Conservation (phyloP, 1,140 invertebrate genomes). For the Orchesella cincta region DNA sequence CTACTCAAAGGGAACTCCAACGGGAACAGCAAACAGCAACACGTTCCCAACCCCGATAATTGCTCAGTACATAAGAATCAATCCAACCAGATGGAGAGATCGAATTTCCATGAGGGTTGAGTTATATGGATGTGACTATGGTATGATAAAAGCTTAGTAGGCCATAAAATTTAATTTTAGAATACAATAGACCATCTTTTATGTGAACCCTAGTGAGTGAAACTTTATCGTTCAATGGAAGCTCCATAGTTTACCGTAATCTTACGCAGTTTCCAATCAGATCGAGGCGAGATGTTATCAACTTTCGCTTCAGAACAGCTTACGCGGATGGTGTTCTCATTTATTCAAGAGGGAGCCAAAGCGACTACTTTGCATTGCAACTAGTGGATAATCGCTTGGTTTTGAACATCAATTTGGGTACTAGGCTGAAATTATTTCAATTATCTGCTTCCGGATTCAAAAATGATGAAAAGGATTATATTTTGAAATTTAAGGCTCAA, state of each 20-base stretch:
- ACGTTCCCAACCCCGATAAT: constrained; percentile 94
- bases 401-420: constrained; percentile 85
- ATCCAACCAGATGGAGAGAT: constrained; percentile 92
- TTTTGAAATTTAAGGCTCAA: constrained; percentile 67
- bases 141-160: no score
- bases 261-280: constrained; percentile 74
- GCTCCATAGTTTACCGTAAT: constrained; percentile 73
- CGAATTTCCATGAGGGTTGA: constrained; percentile 92
- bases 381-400: constrained; percentile 85
- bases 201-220: constrained; percentile 79
- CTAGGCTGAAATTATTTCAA: neutral
- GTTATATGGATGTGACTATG: constrained; percentile 91
- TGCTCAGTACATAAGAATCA: constrained; percentile 91
- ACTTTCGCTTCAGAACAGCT: constrained; percentile 91
- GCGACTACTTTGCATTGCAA: constrained; percentile 90
- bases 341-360: constrained; percentile 90
- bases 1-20: constrained; percentile 92
- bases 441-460: neutral
- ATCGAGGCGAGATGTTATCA: constrained; percentile 77
- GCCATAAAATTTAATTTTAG: no score
- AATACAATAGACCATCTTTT: no score
- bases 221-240: constrained; percentile 81
- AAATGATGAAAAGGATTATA: no score
- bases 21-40: constrained; percentile 80
- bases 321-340: constrained; percentile 84